A percentile compares a stretch with the other conserved stretches of the same genome.
Conservation (phyloP, 2,797 vertebrate species). For the Xenopus petersii region DNA sequence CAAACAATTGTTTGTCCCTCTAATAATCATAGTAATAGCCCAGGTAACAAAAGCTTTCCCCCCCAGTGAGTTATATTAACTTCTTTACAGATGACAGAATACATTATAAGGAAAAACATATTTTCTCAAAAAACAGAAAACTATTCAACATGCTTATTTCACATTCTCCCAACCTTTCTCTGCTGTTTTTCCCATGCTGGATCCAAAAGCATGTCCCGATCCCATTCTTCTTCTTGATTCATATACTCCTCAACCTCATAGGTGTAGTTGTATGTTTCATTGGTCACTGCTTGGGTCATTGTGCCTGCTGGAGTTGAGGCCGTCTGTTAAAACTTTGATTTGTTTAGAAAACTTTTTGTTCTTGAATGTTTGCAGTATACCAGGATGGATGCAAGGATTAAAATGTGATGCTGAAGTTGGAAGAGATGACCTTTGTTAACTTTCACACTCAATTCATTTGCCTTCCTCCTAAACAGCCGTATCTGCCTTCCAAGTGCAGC, state of each 20-base stretch:
- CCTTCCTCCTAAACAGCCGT: slow-evolving; percentile 4
- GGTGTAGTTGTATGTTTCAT: slow-evolving; percentile 84
- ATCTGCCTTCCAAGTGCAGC: slow-evolving; percentile 51
- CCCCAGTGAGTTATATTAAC: too few species aligned
- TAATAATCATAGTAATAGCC: too few species aligned
- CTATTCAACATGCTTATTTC: too few species aligned
- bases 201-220: slow-evolving; percentile 94
- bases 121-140: too few species aligned
- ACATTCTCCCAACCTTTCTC: slow-evolving; percentile 77
- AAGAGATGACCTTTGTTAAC: slow-evolving; percentile 47
- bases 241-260: slow-evolving; percentile 86
- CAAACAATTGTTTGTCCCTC: too few species aligned
- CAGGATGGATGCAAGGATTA: background rate
- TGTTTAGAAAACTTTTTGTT: background rate
- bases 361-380: background rate
- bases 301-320: slow-evolving; percentile 50
- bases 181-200: slow-evolving; percentile 98
- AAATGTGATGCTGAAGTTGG: slow-evolving; percentile 27
- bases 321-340: background rate
- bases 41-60: too few species aligned
- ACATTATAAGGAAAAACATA: too few species aligned
- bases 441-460: slow-evolving; percentile 32
- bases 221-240: slow-evolving; percentile 96
- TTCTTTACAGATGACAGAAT: too few species aligned
- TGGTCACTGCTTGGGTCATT: slow-evolving; percentile 84